Evolutionary conservation across 37 sponge, comb jelly and placozoan species (phyloP), one percentile per base, ranked within the genome.

Genomic region (Halisarca cf. caerulea): DNA sequence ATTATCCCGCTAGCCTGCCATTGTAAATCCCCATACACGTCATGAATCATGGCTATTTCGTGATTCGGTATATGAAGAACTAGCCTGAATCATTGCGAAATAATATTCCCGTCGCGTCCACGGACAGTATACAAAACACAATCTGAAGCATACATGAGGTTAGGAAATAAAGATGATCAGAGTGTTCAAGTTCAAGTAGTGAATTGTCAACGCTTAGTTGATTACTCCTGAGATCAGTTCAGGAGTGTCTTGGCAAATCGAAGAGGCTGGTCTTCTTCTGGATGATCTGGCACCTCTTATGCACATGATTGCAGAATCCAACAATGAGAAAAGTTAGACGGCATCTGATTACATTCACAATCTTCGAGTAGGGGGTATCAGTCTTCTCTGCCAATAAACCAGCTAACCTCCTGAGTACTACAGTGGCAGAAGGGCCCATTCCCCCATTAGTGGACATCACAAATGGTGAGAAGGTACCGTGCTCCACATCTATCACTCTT

Each of bases 401-500:
- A 18, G 43, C 44, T 51, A 78, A 15, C 28, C 54, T 43, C 54
- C 43, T 78, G 44, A 51, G 15, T 4, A 30, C 25, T 44, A 47
- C 47, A 20, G 25, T 32, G 14, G 79, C 79, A 51, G 47, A 43
- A 8, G 47, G 54, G 2, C 54, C 47, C 44, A 78, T 78, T 47
- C 79, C 79, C 25, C 79, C 79, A 6, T 27, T 78, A 4, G 79
- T 15, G 54, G 53, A 78, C 54, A 78, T 51, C 2, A 78, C 79
- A 43, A 78, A 78, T n/a, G 79, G 53, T 6, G 79, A 44, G 54
- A 78, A 78, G 21, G 79, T 78, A 2, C 79, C 79, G 32, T 78
- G 79, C 53, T 78, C 79, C 4, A 78, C 79, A 1, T 78, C 79
- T 44, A 43, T 43, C 54, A 78, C 54, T 11, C 79, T 43, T 78